Base-by-base conservation (phyloP, 2,113 vertebrate genomes). In the Physeter macrocephalus region DNA sequence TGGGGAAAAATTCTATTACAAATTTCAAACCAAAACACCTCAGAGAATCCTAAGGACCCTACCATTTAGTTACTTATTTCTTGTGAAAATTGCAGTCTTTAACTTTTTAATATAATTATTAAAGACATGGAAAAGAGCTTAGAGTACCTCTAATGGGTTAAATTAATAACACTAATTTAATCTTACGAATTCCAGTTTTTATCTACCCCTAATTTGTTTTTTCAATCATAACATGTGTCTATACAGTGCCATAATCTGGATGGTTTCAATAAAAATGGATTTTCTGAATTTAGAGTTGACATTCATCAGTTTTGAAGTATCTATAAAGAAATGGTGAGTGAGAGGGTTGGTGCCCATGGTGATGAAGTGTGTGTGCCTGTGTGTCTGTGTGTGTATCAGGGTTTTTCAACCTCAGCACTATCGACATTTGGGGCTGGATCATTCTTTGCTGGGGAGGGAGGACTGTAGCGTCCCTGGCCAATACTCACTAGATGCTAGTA, bases 91-190 rank as follows among this genome's bases (percentile, higher is more conserved):
- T 87, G 10, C 11, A 25, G 66, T 23, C 77, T 85, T 88, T 87
- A 62, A 78, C 41, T 93, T 90, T 64, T 84, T 43, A 43, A 54
- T 67, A 6, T 36, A 82, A 95, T 89, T 54, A 71, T 49, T 82
- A 93, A 29, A 78, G 74, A 52, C 17, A 61, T 61, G 41, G 21
- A 21, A 87, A n/a, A 86, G 77, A 72, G 18, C 66, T 59, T 86
- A 59, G 43, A 49, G 10, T 75, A 57, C 31, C 46, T 67, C 31
- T 87, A 52, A n/a, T 27, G 3, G 31, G 27, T 82, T 89, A 92
- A 86, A 86, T 89, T 69, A 82, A 74, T 88, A 96, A 92, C 86
- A n/a, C 39, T 36, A 61, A 82, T 52, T 92, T 77, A 64, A 81
- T 72, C 39, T 59, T 69, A 46, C 61, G 34, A 72, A 71, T 31